A percentile compares a stretch with the other conserved stretches of the same genome.
phyloP scores from a whole-genome alignment of 1,140 invertebrate genomes.

The Nephotettix cincticeps region DNA sequence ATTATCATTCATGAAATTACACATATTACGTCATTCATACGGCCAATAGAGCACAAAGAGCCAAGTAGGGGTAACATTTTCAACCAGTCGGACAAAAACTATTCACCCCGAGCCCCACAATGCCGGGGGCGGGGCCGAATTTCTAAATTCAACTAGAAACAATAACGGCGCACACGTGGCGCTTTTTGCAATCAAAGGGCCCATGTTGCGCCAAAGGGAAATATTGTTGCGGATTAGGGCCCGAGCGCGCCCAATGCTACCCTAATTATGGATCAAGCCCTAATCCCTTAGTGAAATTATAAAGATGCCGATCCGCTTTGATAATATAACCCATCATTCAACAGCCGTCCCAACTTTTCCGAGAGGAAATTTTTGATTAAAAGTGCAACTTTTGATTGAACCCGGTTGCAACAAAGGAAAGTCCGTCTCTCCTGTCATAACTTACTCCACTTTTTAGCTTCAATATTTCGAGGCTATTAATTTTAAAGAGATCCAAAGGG shows the following conservation, averaged over 20 bases:
- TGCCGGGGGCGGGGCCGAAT: not conserved
- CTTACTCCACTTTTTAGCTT: not conserved
- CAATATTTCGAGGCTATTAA: not conserved
- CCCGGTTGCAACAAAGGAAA: not conserved
- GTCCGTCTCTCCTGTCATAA: not conserved
- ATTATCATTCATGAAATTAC: too few species aligned
- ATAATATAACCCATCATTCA: slow-evolving; percentile 12
- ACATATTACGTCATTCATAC: too few species aligned
- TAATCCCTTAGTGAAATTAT: slow-evolving; percentile 23
- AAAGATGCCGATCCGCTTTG: slow-evolving; percentile 17
- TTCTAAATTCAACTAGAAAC: slow-evolving; percentile 2
- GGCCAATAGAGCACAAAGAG: too few species aligned
- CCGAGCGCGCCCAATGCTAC: slow-evolving; percentile 1
- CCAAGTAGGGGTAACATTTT: not conserved
- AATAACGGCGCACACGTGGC: slow-evolving; percentile 18
- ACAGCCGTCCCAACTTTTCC: not conserved
- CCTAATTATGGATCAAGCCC: slow-evolving; percentile 18
- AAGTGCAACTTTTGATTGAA: slow-evolving; percentile 19
- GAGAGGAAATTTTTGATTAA: slow-evolving; percentile 13
- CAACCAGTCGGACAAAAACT: not conserved
- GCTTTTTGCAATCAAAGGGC: slow-evolving; percentile 16
- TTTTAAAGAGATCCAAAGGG: not conserved
- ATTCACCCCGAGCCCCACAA: not conserved
- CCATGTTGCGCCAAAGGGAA: slow-evolving; percentile 4
- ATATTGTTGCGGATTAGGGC: slow-evolving; percentile 15